Base-by-base conservation (phyloP, 1,140 invertebrate species). In the Parapsyche elsis region DNA sequence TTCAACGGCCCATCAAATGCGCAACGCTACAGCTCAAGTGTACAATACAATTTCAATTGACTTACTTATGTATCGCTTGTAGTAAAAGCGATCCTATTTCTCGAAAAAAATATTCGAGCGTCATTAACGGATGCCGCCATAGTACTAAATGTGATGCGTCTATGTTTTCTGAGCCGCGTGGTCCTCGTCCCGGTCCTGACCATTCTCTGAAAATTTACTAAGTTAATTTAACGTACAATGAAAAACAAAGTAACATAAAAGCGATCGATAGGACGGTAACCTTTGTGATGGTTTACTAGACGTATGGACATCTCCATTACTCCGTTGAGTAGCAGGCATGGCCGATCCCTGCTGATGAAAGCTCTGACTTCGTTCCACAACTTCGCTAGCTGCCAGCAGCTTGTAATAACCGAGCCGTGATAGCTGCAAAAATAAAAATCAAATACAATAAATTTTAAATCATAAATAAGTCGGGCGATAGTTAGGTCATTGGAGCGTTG, bases 81-180 rank as follows among this genome's bases (percentile, higher is more conserved):
- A 86, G 85, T 80, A 86, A 88, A 84, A 94, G 90, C 84, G 91
- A 90, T 83, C 89, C 86, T 82, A 94, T 87, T 92, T 98, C 96
- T 83, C 91, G 90, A 84, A 93, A 85, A 89, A 95, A 97, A 89
- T 96, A 98, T 85, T 95, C 93, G 46, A 96, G 83, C 10, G 96
- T 98, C 80, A 89, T 91, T 67, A 98, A 85, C 24, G 97, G 97
- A 85, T 92, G 92, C 85, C 94, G 91, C 96, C 96, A 98, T 78
- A 99, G 86, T 44, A 97, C 95, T 82, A 98, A 87, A 84, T 92
- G 91, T 5, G 82, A 83, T n/a, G 78, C 80, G 53, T 83, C 82
- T 24, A 81, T 53, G 21, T 53, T 59, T 23, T 75, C 73, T 12
- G 30, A 21, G 5, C 10, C 74, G 14, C 23, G 5, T 5, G 23